Evolutionary conservation across 2,888 invertebrate genomes (phyloP), one percentile per base, ranked within the genome.

Genomic region (Stramonita haemastoma): DNA sequence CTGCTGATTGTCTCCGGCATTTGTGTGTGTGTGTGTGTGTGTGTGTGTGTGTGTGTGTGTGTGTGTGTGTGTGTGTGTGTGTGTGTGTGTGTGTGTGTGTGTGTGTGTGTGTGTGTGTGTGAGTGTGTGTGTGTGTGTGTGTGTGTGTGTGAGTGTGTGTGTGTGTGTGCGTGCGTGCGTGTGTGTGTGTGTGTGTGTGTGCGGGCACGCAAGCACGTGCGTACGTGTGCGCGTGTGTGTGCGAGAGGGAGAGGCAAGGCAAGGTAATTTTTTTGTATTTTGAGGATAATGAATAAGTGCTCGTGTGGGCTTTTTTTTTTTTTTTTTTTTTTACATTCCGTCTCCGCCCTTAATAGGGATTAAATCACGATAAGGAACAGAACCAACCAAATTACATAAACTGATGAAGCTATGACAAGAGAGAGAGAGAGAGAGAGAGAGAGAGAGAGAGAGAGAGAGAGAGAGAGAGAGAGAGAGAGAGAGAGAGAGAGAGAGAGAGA

Each of bases 361-460:
- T n/a, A n/a, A n/a, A n/a, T n/a, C n/a, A n/a, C n/a, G n/a, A n/a
- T n/a, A n/a, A n/a, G n/a, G n/a, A n/a, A n/a, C n/a, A n/a, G n/a
- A n/a, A n/a, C n/a, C n/a, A n/a, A n/a, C n/a, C n/a, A n/a, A n/a
- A n/a, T n/a, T n/a, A n/a, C n/a, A n/a, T n/a, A n/a, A n/a, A n/a
- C n/a, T n/a, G n/a, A n/a, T n/a, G n/a, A n/a, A n/a, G n/a, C n/a
- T n/a, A n/a, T n/a, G 32, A 0, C 0, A 0, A 77, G 77, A 32
- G 8, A 77, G 15, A 32, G 29, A 77, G 32, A 32, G 13, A 77
- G 77, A 32, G 29, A 77, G 77, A 84, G 1, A 13, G 29, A 84
- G 56, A 56, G 56, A 84, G 84, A 46, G n/a, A 84, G 84, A 57
- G n/a, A 84, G 56, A 84, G 56, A 36, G 36, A 81, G 81, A 36